Percentiles rank a stretch among this genome's conserved stretches.
phyloP scores from a whole-genome alignment of 2,888 invertebrate genomes.

The Barypeithes pellucidus region DNA sequence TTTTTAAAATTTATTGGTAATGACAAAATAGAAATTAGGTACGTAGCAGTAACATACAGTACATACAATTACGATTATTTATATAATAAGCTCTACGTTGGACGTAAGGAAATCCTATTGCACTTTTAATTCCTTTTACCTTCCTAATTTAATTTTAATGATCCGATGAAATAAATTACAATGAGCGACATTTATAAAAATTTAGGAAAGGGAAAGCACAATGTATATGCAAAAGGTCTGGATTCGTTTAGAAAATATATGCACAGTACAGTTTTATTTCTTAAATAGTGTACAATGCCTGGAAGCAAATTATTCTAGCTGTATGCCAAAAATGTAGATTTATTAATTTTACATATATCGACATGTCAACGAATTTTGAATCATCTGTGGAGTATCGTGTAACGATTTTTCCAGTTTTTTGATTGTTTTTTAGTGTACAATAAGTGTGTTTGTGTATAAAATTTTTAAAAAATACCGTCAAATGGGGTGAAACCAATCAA shows the following conservation, averaged over 20 bases:
- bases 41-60: background rate
- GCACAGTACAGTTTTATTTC: no score
- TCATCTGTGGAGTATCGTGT: no score
- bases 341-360: no score
- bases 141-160: slow-evolving; percentile 14
- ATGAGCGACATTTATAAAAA: background rate
- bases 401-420: no score
- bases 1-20: background rate
- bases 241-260: background rate
- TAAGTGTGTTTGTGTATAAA: no score
- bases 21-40: background rate
- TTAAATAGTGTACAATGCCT: no score
- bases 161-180: slow-evolving; percentile 13
- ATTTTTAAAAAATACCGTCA: no score
- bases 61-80: slow-evolving; percentile 18
- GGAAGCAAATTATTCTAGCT: no score
- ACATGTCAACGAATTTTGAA: no score
- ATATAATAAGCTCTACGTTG: slow-evolving; percentile 37
- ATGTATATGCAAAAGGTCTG: background rate
- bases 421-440: no score
- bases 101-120: slow-evolving; percentile 36
- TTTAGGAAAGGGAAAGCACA: background rate
- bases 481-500: no score
- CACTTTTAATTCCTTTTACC: slow-evolving; percentile 27
- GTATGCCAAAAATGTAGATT: no score